These are phyloP conservation scores for Spea hammondii DNA, from an alignment of 2,797 vertebrate species.

Conservation along the genomic window DNA sequence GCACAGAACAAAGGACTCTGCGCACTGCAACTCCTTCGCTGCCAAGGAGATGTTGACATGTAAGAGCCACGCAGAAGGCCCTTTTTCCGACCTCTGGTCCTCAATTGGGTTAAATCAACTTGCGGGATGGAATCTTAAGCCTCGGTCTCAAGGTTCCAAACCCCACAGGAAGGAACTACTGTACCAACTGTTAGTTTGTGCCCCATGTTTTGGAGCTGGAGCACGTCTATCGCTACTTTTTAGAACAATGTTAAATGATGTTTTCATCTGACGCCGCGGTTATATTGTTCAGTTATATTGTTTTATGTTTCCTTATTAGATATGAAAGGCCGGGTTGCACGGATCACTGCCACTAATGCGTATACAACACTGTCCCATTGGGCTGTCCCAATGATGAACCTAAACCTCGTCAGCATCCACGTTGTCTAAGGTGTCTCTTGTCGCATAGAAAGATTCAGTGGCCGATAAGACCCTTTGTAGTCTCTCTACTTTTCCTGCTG, in stretches of 20 bases:
- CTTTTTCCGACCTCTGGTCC: too few relatives aligned
- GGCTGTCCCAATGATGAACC: too few relatives aligned
- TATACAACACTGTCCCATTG: neutral
- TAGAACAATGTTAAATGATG: conserved; percentile 35
- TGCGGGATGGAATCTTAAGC: too few relatives aligned
- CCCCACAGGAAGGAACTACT: conserved; percentile 27
- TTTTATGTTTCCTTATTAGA: conserved; percentile 18
- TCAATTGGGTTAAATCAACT: too few relatives aligned
- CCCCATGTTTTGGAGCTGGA: neutral
- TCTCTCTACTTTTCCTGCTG: too few relatives aligned
- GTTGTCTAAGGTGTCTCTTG: too few relatives aligned
- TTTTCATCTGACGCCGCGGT: conserved; percentile 21
- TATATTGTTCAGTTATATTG: too few relatives aligned
- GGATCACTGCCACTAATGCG: conserved; percentile 21
- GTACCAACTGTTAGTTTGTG: conserved; percentile 15
- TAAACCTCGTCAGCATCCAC: too few relatives aligned
- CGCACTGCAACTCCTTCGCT: neutral
- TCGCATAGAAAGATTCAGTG: too few relatives aligned
- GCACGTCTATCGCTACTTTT: conserved; percentile 33
- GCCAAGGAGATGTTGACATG: conserved; percentile 26
- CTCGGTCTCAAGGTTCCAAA: neutral
- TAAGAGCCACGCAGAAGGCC: neutral
- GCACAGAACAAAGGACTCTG: neutral
- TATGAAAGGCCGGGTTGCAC: conserved; percentile 27
- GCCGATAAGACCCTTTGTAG: too few relatives aligned